These are phyloP conservation scores for Ephialtes manifestator DNA, from an alignment of 2,888 invertebrate genomes.

Conservation along the genomic window DNA sequence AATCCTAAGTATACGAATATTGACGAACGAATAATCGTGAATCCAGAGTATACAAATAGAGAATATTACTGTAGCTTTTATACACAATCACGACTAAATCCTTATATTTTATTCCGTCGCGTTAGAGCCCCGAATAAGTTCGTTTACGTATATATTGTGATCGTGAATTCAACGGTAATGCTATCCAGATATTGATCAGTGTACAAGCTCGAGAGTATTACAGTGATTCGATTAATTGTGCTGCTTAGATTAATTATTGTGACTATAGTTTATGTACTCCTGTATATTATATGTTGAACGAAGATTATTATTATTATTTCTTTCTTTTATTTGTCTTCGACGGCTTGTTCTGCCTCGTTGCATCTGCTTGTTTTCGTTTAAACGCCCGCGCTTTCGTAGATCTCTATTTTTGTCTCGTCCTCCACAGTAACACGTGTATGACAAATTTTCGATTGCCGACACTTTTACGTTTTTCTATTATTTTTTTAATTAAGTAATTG, in stretches of 20 bases:
- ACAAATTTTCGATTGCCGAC: not conserved
- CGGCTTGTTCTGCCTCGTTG: not conserved
- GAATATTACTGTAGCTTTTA: constrained; percentile 43
- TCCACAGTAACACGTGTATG: not conserved
- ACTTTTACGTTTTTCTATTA: not conserved
- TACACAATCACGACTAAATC: not conserved
- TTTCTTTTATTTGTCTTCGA: constrained; percentile 1
- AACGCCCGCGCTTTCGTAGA: constrained; percentile 6
- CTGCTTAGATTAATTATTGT: constrained; percentile 43
- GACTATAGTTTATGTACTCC: constrained; percentile 12
- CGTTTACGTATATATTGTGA: constrained; percentile 31
- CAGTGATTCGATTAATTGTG: constrained; percentile 51
- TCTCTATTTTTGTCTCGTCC: constrained; percentile 16
- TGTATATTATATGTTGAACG: constrained; percentile 20
- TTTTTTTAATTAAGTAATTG: constrained; percentile 4
- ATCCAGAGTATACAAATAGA: constrained; percentile 51
- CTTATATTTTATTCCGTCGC: constrained; percentile 21
- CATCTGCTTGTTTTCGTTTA: constrained; percentile 6
- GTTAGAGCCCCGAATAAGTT: constrained; percentile 10
- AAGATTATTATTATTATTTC: not conserved
- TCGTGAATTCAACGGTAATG: constrained; percentile 38
- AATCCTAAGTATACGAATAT: constrained; percentile 47
- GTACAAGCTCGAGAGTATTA: constrained; percentile 54
- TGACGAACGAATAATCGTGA: constrained; percentile 58
- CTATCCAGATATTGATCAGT: not conserved